Evolutionary conservation across 2,113 vertebrate genomes (phyloP).

Genomic region (Colinus virginianus): DNA sequence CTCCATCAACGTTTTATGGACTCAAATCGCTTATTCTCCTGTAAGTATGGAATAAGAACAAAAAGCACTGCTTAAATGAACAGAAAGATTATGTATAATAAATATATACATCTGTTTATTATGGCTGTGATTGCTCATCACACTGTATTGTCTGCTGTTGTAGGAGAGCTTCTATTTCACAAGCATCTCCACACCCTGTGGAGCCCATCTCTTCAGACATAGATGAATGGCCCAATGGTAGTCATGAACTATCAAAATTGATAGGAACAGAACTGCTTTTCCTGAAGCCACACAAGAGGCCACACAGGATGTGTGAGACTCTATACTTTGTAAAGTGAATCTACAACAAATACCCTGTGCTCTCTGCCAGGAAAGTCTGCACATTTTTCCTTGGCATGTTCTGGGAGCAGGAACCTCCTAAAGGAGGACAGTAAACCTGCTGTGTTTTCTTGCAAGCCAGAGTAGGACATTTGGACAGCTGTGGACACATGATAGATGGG

Average conservation of each 20-base stretch:
- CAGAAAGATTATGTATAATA: neutral
- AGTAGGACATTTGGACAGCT: neutral
- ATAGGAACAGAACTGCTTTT: neutral
- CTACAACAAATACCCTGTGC: neutral
- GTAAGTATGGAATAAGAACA: slow-evolving; percentile 81
- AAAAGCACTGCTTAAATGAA: neutral
- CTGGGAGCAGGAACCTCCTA: neutral
- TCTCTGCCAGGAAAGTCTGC: neutral
- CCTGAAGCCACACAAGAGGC: neutral
- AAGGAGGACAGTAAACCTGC: neutral
- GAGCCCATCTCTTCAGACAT: neutral
- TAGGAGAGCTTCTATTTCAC: neutral
- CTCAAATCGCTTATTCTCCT: slow-evolving; percentile 92
- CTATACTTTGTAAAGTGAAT: neutral
- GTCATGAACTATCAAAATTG: no score
- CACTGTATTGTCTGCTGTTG: neutral
- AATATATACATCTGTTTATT: neutral
- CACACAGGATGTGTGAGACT: neutral
- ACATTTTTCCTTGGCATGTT: neutral
- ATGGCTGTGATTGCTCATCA: rapidly evolving
- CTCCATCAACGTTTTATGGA: slow-evolving; percentile 90
- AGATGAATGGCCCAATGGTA: neutral
- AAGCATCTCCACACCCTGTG: neutral
- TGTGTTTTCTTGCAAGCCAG: neutral
- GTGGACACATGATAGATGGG: rapidly evolving